These are phyloP conservation scores for Pachydiplax longipennis DNA, from an alignment of 2,888 invertebrate species.

Conservation along the genomic window DNA sequence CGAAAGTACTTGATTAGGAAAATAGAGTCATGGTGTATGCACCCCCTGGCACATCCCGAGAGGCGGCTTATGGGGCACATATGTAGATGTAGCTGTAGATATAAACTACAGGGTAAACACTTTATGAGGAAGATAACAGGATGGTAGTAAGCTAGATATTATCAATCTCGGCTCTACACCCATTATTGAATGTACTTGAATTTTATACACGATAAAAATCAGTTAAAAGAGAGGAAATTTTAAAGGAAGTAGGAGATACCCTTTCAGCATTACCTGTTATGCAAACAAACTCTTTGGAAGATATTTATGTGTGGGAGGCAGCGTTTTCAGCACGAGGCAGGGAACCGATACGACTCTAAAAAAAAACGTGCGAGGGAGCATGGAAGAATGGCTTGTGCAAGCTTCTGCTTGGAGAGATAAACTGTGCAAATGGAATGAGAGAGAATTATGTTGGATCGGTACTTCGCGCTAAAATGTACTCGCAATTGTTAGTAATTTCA, in stretches of 20 bases:
- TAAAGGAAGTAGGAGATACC: background rate
- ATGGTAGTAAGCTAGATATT: too few species aligned
- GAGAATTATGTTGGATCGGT: background rate
- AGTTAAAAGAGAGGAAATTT: background rate
- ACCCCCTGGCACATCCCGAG: too few species aligned
- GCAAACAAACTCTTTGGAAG: background rate
- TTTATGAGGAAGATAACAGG: too few species aligned
- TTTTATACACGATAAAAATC: background rate
- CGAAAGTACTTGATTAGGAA: too few species aligned
- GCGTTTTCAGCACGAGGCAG: background rate
- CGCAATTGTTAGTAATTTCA: too few species aligned
- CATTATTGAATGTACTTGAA: background rate
- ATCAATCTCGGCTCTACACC: too few species aligned
- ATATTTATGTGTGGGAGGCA: background rate
- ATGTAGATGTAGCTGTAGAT: too few species aligned
- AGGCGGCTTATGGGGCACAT: too few species aligned
- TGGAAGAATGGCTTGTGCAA: background rate
- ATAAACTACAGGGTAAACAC: too few species aligned
- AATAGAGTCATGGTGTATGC: too few species aligned
- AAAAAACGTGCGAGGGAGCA: background rate
- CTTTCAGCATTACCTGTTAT: background rate
- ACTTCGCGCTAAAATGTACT: too few species aligned
- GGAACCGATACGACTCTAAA: background rate
- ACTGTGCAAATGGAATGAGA: background rate
- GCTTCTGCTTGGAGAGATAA: background rate